Evolutionary conservation across 2,113 vertebrate genomes (phyloP).

Genomic region (Coryphaenoides rupestris): DNA sequence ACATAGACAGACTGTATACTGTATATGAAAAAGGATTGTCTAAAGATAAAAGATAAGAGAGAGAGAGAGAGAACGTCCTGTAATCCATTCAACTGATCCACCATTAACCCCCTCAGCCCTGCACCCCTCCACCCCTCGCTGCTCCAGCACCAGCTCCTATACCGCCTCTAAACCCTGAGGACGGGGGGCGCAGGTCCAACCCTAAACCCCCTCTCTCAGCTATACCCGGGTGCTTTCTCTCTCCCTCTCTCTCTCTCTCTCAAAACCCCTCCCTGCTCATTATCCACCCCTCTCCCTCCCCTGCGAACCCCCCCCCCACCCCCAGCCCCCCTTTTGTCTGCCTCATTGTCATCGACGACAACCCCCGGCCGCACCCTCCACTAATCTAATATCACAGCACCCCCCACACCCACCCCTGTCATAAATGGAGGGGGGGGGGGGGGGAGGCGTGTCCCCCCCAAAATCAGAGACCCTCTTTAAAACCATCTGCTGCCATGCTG

Average conservation of each 20-base stretch:
- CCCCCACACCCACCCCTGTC: constrained; percentile 57
- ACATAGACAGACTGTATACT: too few species aligned
- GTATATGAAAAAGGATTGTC: too few species aligned
- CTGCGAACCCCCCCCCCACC: constrained; percentile 36
- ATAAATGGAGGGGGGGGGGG: constrained; percentile 67
- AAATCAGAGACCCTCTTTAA: constrained; percentile 69
- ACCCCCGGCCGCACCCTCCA: constrained; percentile 40
- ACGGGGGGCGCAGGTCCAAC: constrained; percentile 28
- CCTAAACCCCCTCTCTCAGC: constrained; percentile 36
- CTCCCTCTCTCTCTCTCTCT: not conserved
- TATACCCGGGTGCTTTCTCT: constrained; percentile 26
- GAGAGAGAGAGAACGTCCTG: too few species aligned
- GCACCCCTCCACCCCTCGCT: not conserved
- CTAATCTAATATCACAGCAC: constrained; percentile 67
- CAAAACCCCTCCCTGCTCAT: constrained; percentile 27
- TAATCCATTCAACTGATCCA: too few species aligned
- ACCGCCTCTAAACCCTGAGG: too few species aligned
- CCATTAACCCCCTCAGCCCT: too few species aligned
- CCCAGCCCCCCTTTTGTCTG: constrained; percentile 55
- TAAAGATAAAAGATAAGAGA: too few species aligned
- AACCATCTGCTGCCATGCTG: constrained; percentile 65
- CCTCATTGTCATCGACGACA: constrained; percentile 52
- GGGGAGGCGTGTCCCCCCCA: constrained; percentile 56
- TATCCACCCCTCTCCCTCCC: constrained; percentile 44
- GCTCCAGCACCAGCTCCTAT: not conserved